Conservation (phyloP, 2,113 vertebrate genomes). For the Centropristis striata region DNA sequence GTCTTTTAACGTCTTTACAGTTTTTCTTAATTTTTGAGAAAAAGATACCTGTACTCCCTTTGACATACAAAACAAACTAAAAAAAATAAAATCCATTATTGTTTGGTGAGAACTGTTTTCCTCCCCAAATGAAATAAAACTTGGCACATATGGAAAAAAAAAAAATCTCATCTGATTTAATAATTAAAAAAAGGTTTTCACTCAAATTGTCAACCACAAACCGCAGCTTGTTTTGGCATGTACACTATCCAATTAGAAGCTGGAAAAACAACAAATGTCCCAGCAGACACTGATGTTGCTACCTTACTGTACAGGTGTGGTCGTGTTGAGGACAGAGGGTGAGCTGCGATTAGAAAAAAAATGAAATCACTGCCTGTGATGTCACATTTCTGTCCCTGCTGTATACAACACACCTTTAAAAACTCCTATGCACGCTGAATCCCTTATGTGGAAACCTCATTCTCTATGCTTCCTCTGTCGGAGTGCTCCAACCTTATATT, state of each 20-base stretch:
- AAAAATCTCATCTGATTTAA: slow-evolving; percentile 20
- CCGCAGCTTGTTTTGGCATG: slow-evolving; percentile 12
- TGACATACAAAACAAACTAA: slow-evolving; percentile 31
- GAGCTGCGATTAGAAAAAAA: slow-evolving; percentile 48
- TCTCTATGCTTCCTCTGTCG: slow-evolving; percentile 45
- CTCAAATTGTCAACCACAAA: slow-evolving; percentile 10
- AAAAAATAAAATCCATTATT: not conserved
- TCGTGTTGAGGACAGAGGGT: slow-evolving; percentile 29
- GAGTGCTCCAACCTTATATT: slow-evolving; percentile 47
- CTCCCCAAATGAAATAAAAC: slow-evolving; percentile 4
- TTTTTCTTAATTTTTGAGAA: slow-evolving; percentile 17
- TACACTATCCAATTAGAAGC: not conserved
- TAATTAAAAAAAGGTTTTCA: slow-evolving; percentile 10
- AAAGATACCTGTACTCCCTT: slow-evolving; percentile 54
- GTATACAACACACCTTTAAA: slow-evolving; percentile 35
- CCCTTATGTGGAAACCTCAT: slow-evolving; percentile 56
- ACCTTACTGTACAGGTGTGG: slow-evolving; percentile 11
- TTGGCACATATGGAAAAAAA: slow-evolving; percentile 69
- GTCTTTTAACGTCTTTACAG: slow-evolving; percentile 51
- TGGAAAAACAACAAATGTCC: slow-evolving; percentile 21
- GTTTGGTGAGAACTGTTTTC: slow-evolving; percentile 12
- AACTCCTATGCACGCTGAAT: slow-evolving; percentile 36
- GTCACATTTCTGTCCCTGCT: slow-evolving; percentile 38
- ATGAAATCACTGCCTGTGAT: slow-evolving; percentile 62
- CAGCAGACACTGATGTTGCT: not conserved